Percentiles rank a stretch among this genome's conserved stretches.
These are phyloP conservation scores for Margaritifera margaritifera DNA, from an alignment of 2,888 invertebrate species.

Conservation along the genomic window DNA sequence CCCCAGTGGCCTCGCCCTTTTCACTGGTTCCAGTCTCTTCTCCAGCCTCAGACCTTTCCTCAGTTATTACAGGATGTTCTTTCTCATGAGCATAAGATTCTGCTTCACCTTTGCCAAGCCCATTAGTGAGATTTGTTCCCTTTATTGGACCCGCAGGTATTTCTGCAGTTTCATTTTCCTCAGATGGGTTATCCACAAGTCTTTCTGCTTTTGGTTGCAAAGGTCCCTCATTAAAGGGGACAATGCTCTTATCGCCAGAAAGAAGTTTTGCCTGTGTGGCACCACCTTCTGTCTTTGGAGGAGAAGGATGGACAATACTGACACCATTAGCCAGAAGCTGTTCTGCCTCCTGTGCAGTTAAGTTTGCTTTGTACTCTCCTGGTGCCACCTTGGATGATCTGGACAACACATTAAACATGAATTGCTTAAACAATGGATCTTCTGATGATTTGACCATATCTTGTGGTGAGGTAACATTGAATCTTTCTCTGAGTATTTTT, in stretches of 20 bases:
- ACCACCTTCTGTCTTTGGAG: not conserved
- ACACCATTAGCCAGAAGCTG: conserved; percentile 15
- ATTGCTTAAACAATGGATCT: conserved; percentile 29
- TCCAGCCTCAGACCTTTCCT: not conserved
- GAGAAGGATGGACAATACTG: conserved; percentile 7
- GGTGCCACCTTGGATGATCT: conserved; percentile 19
- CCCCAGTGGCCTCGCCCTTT: not conserved
- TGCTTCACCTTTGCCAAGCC: not conserved
- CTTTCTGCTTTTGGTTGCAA: not conserved
- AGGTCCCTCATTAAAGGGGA: no score
- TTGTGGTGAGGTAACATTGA: conserved; percentile 28
- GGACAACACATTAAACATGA: conserved; percentile 32
- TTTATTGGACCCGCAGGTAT: not conserved
- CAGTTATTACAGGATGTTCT: not conserved
- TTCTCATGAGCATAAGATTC: not conserved
- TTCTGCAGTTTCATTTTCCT: conserved; percentile 4
- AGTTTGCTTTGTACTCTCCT: conserved; percentile 31
- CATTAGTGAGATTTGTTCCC: no score
- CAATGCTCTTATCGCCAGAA: no score
- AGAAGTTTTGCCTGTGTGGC: not conserved
- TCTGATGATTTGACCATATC: conserved; percentile 21
- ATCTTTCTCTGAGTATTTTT: conserved; percentile 20
- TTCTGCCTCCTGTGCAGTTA: conserved; percentile 22
- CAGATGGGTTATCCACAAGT: not conserved
- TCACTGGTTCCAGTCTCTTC: not conserved